phyloP scores from a whole-genome alignment of 2,797 vertebrate species.

The Hipposideros larvatus region DNA sequence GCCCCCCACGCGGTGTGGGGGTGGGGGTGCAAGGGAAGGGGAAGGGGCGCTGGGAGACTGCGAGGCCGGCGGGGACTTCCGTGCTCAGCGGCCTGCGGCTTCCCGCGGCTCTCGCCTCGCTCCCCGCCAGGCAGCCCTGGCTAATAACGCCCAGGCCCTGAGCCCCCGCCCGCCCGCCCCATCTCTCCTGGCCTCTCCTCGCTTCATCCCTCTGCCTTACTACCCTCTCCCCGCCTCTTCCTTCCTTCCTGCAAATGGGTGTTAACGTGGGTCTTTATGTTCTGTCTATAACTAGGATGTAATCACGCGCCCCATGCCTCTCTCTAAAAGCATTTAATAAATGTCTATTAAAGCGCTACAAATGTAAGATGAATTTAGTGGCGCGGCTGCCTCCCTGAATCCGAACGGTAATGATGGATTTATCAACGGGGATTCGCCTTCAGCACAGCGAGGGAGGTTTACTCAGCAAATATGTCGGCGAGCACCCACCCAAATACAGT shows the following conservation, averaged over 20 bases:
- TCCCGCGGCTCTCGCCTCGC: background rate
- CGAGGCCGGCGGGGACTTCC: background rate
- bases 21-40: slow-evolving; percentile 43
- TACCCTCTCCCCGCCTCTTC: slow-evolving; percentile 76
- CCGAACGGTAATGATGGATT: slow-evolving; percentile 91
- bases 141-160: slow-evolving; percentile 70
- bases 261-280: slow-evolving; percentile 90
- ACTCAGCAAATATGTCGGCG: slow-evolving; percentile 87
- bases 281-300: slow-evolving; percentile 91
- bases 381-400: slow-evolving; percentile 89
- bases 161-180: slow-evolving; percentile 31
- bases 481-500: slow-evolving; percentile 88
- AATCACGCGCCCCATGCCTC: slow-evolving; percentile 92
- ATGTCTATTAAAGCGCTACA: slow-evolving; percentile 92
- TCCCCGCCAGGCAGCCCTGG: background rate
- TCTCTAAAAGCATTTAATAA: slow-evolving; percentile 94
- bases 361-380: slow-evolving; percentile 93
- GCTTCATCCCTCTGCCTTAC: slow-evolving; percentile 37
- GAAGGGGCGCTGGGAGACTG: background rate
- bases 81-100: background rate
- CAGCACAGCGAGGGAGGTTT: slow-evolving; percentile 88
- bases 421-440: slow-evolving; percentile 91
- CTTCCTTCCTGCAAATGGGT: slow-evolving; percentile 89
- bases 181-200: background rate
- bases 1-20: background rate